Evolutionary conservation across 2,113 vertebrate genomes (phyloP), one percentile per base, ranked within the genome.

Genomic region (Siniperca knerii): DNA sequence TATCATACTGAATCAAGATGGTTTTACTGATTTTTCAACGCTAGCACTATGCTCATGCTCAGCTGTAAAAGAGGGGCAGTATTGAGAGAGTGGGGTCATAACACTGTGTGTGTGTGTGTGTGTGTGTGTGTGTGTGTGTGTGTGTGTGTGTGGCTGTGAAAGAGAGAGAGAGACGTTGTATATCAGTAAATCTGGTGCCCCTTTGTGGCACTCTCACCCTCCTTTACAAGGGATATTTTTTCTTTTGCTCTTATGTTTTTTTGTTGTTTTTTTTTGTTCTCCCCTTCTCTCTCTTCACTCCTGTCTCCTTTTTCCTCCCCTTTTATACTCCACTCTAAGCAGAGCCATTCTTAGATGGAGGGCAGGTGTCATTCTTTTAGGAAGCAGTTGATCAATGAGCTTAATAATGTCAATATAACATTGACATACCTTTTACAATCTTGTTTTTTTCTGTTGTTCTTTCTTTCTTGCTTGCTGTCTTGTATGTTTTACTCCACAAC

Each of bases 1-100:
- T 65, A 55, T 88, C 76, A 62, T 71, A 50, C 37, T 71, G 69
- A 84, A 90, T 93, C 61, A 81, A 86, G 69, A 74, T 82, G 83
- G 69, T 76, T 74, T 77, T 78, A 57, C 76, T 85, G 87, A 90
- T 92, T 92, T 84, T 75, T 61, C 23, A 77, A 69, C 69, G 65
- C 67, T 73, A 69, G 69, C 67, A 73, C 48, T 73, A 42, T 33
- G 80, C 60, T 75, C 69, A 29, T 70, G 70, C 23, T 81, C 74
- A 67, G 37, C 65, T 77, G 33, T n/a, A 40, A 66, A 55, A 79
- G 58, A 75, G 64, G 16, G 40, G 8, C 48, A 79, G 60, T 58
- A 6, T 62, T 69, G 60, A 86, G 66, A 77, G 71, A 50, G 46
- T 4, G 16, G 55, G 75, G 69, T 79, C 71, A 68, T 21, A 52